Evolutionary conservation across 2,113 vertebrate species (phyloP).

Genomic region (Sorex fumeus): DNA sequence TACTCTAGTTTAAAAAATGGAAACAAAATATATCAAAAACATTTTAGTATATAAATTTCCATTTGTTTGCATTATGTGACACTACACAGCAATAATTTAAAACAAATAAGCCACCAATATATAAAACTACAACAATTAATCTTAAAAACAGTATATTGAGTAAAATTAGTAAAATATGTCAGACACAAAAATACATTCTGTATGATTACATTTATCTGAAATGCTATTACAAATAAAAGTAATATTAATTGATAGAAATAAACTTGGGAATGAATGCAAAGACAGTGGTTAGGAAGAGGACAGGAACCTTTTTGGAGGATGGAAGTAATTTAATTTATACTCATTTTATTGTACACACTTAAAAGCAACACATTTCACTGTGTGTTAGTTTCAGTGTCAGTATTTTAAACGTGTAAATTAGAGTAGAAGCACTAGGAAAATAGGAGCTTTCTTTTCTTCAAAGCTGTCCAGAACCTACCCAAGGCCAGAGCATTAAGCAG

Average conservation of each 20-base stretch:
- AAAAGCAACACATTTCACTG: slow-evolving; percentile 38
- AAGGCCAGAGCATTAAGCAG: not conserved
- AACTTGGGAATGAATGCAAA: not conserved
- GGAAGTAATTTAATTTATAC: slow-evolving; percentile 39
- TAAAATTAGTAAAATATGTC: not conserved
- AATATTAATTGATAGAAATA: slow-evolving; percentile 19
- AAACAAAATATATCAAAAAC: not conserved
- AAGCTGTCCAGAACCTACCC: not conserved
- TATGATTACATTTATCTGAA: slow-evolving; percentile 41
- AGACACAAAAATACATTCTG: not conserved
- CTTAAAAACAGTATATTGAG: not conserved
- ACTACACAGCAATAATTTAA: not conserved
- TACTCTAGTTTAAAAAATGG: not conserved
- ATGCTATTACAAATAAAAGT: not conserved
- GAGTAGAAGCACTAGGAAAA: slow-evolving; percentile 5
- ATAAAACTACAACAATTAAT: slow-evolving; percentile 10
- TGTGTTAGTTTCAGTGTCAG: not conserved
- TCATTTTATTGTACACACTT: not conserved
- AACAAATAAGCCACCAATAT: not conserved
- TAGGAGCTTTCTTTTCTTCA: slow-evolving; percentile 3
- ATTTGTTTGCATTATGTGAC: not conserved
- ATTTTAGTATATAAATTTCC: not conserved
- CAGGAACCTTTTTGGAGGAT: not conserved
- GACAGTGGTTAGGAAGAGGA: not conserved
- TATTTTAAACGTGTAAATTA: slow-evolving; percentile 27